Conservation (phyloP, 1,140 invertebrate species). For the Notospermus geniculatus region DNA sequence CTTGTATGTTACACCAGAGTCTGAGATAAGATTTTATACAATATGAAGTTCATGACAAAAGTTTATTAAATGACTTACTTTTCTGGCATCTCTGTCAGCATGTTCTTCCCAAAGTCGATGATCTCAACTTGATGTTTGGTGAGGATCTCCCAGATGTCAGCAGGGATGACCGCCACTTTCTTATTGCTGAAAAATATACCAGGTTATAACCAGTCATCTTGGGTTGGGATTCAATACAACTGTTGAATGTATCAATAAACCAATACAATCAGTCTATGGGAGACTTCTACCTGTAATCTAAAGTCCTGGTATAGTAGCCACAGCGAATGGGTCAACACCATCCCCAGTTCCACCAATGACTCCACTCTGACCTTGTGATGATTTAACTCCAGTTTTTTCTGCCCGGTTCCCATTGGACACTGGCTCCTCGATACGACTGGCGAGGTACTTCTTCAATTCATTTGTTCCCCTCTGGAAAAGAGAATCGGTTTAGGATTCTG, state of each 20-base stretch:
- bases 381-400: conserved; percentile 16
- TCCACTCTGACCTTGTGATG: conserved; percentile 28
- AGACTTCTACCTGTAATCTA: conserved; percentile 59
- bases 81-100: conserved; percentile 65
- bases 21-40: background rate
- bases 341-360: conserved; percentile 31
- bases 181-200: conserved; percentile 54
- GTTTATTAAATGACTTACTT: conserved; percentile 59
- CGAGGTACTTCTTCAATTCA: conserved; percentile 75
- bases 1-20: too few species aligned
- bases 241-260: background rate
- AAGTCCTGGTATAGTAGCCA: conserved; percentile 70
- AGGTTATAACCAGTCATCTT: too few species aligned
- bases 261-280: background rate
- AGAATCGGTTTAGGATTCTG: background rate
- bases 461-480: conserved; percentile 68
- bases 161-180: conserved; percentile 66
- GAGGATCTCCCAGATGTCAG: conserved; percentile 70
- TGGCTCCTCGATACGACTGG: conserved; percentile 60
- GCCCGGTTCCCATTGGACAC: conserved; percentile 18
- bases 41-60: background rate
- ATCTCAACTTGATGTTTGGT: conserved; percentile 68
- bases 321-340: conserved; percentile 59
- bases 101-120: conserved; percentile 80
- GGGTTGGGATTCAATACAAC: background rate